These are phyloP conservation scores for Mystacides longicornis DNA, from an alignment of 2,888 invertebrate genomes.

Conservation along the genomic window DNA sequence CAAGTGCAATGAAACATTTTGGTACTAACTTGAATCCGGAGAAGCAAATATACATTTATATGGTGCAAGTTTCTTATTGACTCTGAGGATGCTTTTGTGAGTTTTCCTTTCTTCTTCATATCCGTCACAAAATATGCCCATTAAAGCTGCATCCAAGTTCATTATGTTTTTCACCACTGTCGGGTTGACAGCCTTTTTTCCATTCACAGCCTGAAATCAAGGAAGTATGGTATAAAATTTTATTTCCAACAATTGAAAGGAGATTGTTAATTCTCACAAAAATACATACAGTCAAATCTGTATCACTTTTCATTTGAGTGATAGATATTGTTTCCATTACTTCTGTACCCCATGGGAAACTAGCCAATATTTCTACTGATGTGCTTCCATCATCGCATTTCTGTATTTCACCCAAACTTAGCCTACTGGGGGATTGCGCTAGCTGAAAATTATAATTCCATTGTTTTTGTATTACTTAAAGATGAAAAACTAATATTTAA, in stretches of 20 bases:
- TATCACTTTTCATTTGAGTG: slow-evolving; percentile 29
- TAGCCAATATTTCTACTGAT: slow-evolving; percentile 56
- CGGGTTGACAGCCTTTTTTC: slow-evolving; percentile 13
- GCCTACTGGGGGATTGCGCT: slow-evolving; percentile 65
- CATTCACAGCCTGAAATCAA: slow-evolving; percentile 1
- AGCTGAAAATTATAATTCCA: slow-evolving; percentile 47
- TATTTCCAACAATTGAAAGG: no score
- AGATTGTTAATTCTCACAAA: no score
- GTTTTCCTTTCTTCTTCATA: slow-evolving; percentile 44
- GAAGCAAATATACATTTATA: slow-evolving; percentile 65
- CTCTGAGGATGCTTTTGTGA: slow-evolving; percentile 45
- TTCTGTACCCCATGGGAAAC: slow-evolving; percentile 55
- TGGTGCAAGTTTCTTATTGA: slow-evolving; percentile 68
- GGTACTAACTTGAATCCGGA: slow-evolving; percentile 36
- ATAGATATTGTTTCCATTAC: slow-evolving; percentile 55
- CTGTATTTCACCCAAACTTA: slow-evolving; percentile 54
- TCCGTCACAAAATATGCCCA: slow-evolving; percentile 53
- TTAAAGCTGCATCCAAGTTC: slow-evolving; percentile 44
- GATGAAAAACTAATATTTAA: no score
- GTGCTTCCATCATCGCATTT: slow-evolving; percentile 32
- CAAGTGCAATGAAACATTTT: not conserved
- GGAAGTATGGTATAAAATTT: no score
- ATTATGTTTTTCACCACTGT: slow-evolving; percentile 42
- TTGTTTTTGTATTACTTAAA: no score
- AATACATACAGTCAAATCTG: slow-evolving; percentile 23